A percentile compares a stretch with the other conserved stretches of the same genome.
These are phyloP conservation scores for Orientallactaga bullata DNA, from an alignment of 2,113 vertebrate species.

Conservation along the genomic window DNA sequence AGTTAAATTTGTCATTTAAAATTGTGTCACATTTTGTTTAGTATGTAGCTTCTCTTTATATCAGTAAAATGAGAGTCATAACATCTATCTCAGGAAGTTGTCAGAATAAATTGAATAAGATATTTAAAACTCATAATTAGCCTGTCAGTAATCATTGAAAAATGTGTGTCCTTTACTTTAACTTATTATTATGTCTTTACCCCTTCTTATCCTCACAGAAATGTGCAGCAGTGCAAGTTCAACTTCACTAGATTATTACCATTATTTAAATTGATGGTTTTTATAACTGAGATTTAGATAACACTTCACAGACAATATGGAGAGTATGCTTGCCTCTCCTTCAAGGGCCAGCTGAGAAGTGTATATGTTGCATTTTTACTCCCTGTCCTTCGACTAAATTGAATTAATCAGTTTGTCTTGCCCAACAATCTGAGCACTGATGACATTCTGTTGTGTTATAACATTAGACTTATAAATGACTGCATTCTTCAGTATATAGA, in stretches of 20 bases:
- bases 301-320: not conserved
- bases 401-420: not conserved
- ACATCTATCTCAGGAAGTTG: not conserved
- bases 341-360: not conserved
- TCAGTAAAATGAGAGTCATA: not conserved
- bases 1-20: not conserved
- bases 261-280: not conserved
- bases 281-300: not conserved
- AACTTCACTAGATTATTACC: not conserved
- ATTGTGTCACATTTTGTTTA: not conserved
- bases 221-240: not conserved
- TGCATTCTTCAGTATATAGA: not conserved
- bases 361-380: not conserved
- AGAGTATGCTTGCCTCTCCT: not conserved
- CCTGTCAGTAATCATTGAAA: not conserved
- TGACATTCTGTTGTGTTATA: not conserved
- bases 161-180: not conserved
- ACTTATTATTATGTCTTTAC: not conserved
- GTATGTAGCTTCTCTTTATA: not conserved
- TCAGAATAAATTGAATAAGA: not conserved
- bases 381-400: not conserved
- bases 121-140: constrained; percentile 50
- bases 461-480: not conserved
- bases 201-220: not conserved
- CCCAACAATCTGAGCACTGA: not conserved